These are phyloP conservation scores for Elgaria multicarinata DNA, from an alignment of 2,113 vertebrate species.

Conservation along the genomic window DNA sequence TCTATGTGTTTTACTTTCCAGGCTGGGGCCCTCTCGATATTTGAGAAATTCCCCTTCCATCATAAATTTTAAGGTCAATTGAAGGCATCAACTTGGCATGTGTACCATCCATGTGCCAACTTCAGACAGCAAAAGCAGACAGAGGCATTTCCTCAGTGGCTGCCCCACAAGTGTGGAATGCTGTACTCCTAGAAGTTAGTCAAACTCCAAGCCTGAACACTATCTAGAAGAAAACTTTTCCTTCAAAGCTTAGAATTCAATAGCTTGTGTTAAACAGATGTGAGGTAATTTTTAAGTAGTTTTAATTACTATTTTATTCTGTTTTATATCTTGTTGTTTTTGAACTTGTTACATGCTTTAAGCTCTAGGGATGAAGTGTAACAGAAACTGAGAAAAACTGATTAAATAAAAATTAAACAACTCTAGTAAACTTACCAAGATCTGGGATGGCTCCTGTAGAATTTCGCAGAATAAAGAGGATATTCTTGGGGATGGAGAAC, in stretches of 20 bases:
- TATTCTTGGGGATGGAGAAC: slow-evolving; percentile 23
- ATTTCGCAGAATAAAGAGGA: slow-evolving; percentile 51
- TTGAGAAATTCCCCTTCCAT: neutral
- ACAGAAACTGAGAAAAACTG: neutral
- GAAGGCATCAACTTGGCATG: neutral
- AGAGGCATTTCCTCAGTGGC: neutral
- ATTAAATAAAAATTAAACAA: slow-evolving; percentile 46
- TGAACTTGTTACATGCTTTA: neutral
- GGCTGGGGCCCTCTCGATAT: neutral
- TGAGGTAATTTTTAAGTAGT: neutral
- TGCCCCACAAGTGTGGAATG: neutral
- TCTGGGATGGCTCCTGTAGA: slow-evolving; percentile 47
- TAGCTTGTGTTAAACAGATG: neutral
- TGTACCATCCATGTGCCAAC: neutral
- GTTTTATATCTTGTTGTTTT: too few relatives aligned
- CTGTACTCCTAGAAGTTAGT: neutral
- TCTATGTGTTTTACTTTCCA: neutral
- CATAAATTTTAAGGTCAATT: neutral
- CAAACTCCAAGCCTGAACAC: neutral
- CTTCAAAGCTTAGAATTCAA: neutral
- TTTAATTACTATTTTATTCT: neutral
- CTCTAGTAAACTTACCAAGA: slow-evolving; percentile 53
- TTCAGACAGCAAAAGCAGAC: neutral
- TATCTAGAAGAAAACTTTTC: neutral
- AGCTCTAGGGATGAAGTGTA: neutral